These are phyloP conservation scores for Callosobruchus maculatus DNA, from an alignment of 2,888 invertebrate genomes.

Conservation along the genomic window DNA sequence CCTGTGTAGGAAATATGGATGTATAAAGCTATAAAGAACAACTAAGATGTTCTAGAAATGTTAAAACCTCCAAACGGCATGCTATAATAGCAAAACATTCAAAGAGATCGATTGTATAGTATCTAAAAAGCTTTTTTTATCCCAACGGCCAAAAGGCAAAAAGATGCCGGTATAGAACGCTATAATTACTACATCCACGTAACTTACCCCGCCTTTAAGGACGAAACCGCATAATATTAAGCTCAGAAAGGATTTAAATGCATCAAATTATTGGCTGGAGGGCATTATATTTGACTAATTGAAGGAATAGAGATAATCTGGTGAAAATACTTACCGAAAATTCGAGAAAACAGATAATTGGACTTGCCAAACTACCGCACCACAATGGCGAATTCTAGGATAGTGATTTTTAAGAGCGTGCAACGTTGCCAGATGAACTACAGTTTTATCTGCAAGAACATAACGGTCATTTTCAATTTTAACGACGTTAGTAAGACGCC, in stretches of 20 bases:
- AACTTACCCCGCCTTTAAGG: background rate
- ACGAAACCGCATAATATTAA: background rate
- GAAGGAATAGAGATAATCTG: background rate
- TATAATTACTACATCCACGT: background rate
- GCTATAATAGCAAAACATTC: no score
- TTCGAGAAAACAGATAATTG: background rate
- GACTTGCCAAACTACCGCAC: background rate
- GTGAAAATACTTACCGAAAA: background rate
- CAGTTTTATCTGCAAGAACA: background rate
- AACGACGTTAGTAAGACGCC: no score
- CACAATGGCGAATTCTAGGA: background rate
- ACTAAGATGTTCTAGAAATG: no score
- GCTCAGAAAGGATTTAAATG: background rate
- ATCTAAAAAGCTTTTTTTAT: background rate
- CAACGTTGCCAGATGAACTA: background rate
- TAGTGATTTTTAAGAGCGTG: background rate
- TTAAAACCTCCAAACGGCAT: no score
- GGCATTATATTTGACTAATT: background rate
- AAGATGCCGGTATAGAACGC: background rate
- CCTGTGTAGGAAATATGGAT: no score
- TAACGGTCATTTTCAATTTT: no score
- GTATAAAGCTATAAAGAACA: no score
- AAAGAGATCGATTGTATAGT: no score
- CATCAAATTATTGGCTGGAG: background rate
- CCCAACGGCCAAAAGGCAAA: background rate